Base-by-base conservation (phyloP, 1,140 invertebrate species). In the Gryon sp. region DNA sequence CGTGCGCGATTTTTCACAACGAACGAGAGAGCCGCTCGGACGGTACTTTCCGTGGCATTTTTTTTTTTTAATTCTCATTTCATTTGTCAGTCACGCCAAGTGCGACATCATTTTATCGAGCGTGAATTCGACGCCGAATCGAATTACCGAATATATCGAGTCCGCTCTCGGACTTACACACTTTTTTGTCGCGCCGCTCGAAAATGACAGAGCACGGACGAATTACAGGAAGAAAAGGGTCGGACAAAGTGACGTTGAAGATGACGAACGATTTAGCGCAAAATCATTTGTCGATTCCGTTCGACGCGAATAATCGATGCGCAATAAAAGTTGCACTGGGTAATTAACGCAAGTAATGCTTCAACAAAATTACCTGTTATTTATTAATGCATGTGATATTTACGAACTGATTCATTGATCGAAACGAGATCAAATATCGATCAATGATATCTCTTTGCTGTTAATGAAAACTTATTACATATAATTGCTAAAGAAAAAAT, bases 31-130 rank as follows among this genome's bases (percentile, higher is more conserved):
- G n/a, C 80, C 76, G 73, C 74, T 55, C 73, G 30, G 74, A 34
- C 63, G 30, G 36, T 77, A 76, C 80, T 83, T 81, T 84, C 72
- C 72, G 78, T 43, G 60, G 66, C 74, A 20, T 59, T 75, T 80
- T 81, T 78, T 69, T 72, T 73, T 73, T 73, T 48, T 36, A 20
- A 63, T 40, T 80, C 70, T 78, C 80, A 72, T 80, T 80, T 72
- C 77, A 78, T 80, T 80, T 81, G 75, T 80, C 77, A 74, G 76
- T 82, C 82, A 79, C 82, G 85, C 84, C 84, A 86, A 86, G 78
- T 81, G 80, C 82, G 80, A 86, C 84, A 85, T 81, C 84, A 85
- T 84, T 86, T 86, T 82, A 83, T 82, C 68, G 80, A 77, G 74
- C 72, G 80, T 68, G 73, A 81, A 84, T 83, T 84, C 82, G 80